A percentile compares a stretch with the other conserved stretches of the same genome.
Evolutionary conservation across 2,888 invertebrate species (phyloP).

Genomic region (Hermaeophaga mercurialis): DNA sequence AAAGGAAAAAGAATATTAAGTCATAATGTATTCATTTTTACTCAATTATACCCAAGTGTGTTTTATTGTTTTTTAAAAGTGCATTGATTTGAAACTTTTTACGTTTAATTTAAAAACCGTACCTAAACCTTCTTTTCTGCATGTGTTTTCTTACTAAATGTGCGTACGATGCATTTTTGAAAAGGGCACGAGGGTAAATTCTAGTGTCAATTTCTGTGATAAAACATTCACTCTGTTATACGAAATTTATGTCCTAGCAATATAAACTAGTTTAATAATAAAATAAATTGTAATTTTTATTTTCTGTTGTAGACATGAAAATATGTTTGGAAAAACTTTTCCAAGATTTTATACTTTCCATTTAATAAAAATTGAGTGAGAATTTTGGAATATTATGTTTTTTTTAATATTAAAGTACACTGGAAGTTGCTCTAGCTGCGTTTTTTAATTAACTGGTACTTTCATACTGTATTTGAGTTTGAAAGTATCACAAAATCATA

Average conservation of each 20-base stretch:
- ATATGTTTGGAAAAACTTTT: no score
- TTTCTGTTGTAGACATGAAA: no score
- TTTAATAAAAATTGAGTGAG: not conserved
- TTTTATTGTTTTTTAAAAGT: conserved; percentile 24
- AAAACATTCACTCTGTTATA: conserved; percentile 1
- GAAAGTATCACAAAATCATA: conserved; percentile 35
- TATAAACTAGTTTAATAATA: no score
- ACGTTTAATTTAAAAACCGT: conserved; percentile 16
- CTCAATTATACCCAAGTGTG: no score
- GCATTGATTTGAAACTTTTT: conserved; percentile 21
- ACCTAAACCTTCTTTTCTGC: conserved; percentile 31
- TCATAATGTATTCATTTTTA: no score
- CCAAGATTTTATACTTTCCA: no score
- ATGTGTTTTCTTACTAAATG: conserved; percentile 38
- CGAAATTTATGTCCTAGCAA: no score
- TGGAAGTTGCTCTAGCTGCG: not conserved
- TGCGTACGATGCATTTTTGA: conserved; percentile 33
- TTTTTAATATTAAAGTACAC: not conserved
- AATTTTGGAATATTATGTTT: not conserved
- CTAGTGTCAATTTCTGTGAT: conserved; percentile 13
- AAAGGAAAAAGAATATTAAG: no score
- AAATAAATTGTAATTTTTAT: no score
- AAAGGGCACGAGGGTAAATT: conserved; percentile 5
- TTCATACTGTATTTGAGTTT: not conserved
- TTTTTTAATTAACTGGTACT: not conserved